phyloP scores from a whole-genome alignment of 2,797 vertebrate genomes.

The Synanceia verrucosa region DNA sequence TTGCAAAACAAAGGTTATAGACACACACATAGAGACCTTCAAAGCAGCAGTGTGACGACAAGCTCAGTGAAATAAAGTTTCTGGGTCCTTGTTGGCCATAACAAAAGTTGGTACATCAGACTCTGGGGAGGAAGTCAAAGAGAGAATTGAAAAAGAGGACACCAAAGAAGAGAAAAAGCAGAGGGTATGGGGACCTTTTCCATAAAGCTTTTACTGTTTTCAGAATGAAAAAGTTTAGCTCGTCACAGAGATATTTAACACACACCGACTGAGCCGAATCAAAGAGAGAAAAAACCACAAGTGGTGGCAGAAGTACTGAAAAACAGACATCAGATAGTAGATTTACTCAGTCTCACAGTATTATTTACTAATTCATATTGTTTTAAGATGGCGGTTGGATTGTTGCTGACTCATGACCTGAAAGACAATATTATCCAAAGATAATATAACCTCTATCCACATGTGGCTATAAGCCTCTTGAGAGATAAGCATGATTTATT shows the following conservation, averaged over 20 bases:
- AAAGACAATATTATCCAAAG: background rate
- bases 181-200: constrained; percentile 11
- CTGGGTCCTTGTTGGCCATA: constrained; percentile 6
- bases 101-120: constrained; percentile 8
- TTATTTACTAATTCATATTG: background rate
- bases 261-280: background rate
- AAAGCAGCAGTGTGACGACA: constrained; percentile 11
- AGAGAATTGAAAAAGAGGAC: background rate
- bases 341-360: background rate
- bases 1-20: constrained; percentile 24
- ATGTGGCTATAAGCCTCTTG: background rate
- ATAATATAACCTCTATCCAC: background rate
- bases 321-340: background rate
- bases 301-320: background rate
- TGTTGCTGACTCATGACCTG: background rate
- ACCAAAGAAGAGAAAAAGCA: background rate
- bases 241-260: constrained; percentile 3
- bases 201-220: constrained; percentile 17
- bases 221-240: constrained; percentile 9
- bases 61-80: constrained; percentile 28
- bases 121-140: constrained; percentile 7
- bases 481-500: constrained; percentile 33
- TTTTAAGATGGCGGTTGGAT: background rate
- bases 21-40: background rate
- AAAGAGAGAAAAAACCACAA: too few species aligned